phyloP scores from a whole-genome alignment of 2,888 invertebrate species.

The Arenicola marina region DNA sequence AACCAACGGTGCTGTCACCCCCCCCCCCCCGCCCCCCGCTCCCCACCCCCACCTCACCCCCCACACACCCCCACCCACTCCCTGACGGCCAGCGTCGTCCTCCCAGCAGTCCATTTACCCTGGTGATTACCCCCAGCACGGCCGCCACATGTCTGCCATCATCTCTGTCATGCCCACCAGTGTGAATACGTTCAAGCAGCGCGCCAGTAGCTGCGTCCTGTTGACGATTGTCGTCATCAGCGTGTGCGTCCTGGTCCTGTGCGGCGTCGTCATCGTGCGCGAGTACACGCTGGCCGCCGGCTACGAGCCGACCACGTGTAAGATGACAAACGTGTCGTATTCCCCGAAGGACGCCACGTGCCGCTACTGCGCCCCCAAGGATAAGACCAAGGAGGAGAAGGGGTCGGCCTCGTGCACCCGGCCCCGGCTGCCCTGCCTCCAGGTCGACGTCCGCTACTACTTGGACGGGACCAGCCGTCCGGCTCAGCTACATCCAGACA shows the following conservation, averaged over 20 bases:
- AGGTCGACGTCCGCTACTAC: slow-evolving; percentile 27
- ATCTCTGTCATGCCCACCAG: too few species aligned
- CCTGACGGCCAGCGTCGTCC: too few species aligned
- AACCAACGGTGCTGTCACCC: too few species aligned
- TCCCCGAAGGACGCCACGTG: slow-evolving; percentile 19
- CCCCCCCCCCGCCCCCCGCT: too few species aligned
- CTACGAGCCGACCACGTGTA: slow-evolving; percentile 30
- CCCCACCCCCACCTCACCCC: too few species aligned
- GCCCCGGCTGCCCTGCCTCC: slow-evolving; percentile 31
- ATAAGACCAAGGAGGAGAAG: slow-evolving; percentile 25
- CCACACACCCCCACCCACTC: too few species aligned
- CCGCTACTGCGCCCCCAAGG: slow-evolving; percentile 30
- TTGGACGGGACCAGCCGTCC: not conserved
- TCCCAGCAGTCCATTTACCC: too few species aligned
- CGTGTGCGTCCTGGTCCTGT: slow-evolving; percentile 35
- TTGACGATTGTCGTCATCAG: slow-evolving; percentile 34
- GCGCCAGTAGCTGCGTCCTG: slow-evolving; percentile 34
- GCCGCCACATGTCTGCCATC: too few species aligned
- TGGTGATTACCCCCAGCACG: too few species aligned
- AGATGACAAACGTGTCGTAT: slow-evolving; percentile 23
- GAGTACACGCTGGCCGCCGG: slow-evolving; percentile 33
- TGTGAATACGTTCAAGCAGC: not conserved
- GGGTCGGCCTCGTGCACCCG: slow-evolving; percentile 24
- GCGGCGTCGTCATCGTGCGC: slow-evolving; percentile 37
- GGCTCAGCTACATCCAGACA: slow-evolving; percentile 33